Evolutionary conservation across 2,113 vertebrate species (phyloP).

Genomic region (Propithecus coquereli): DNA sequence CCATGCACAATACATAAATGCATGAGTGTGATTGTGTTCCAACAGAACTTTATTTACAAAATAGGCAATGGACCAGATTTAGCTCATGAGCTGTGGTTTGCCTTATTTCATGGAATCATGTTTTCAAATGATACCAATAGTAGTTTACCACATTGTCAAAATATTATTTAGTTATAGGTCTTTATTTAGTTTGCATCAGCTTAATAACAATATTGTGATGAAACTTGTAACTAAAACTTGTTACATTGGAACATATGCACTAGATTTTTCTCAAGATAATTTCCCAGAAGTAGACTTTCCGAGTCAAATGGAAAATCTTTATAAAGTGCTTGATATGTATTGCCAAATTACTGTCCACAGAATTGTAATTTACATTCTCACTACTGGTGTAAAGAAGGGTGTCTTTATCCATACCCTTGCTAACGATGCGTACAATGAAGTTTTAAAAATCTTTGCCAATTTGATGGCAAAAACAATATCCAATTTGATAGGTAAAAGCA

Average conservation of each 20-base stretch:
- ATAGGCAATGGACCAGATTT: neutral
- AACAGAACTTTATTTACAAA: constrained; percentile 23
- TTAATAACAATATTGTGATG: neutral
- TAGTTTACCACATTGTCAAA: neutral
- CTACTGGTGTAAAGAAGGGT: neutral
- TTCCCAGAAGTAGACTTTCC: neutral
- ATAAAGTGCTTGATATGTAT: neutral
- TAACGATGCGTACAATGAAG: neutral
- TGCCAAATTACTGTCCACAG: neutral
- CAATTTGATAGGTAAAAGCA: neutral
- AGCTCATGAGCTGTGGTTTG: neutral
- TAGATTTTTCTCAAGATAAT: neutral
- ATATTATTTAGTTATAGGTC: neutral
- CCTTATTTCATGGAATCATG: neutral
- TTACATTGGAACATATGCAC: neutral
- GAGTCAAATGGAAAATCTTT: neutral
- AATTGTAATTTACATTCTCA: neutral
- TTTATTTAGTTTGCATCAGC: neutral
- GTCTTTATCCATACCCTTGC: neutral
- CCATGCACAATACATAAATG: neutral
- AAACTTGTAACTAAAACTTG: neutral
- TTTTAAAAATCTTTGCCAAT: neutral
- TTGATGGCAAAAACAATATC: neutral
- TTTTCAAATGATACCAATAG: neutral
- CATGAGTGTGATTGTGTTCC: neutral